Conservation (phyloP, 2,888 invertebrate species). For the Phortica magna region DNA sequence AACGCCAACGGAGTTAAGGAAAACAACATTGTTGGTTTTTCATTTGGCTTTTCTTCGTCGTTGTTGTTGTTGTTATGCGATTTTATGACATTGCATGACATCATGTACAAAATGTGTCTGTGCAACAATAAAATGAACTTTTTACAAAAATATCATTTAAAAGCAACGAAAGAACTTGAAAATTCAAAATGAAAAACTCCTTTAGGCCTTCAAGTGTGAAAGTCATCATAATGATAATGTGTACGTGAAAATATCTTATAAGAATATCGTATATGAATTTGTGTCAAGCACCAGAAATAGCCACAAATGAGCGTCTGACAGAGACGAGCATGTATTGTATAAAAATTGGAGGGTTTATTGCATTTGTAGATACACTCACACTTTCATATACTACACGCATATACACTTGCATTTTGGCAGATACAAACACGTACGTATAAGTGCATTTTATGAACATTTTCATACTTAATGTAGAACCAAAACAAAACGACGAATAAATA, state of each 20-base stretch:
- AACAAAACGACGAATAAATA: background rate
- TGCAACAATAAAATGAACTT: background rate
- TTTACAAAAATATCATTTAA: background rate
- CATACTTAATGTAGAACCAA: background rate
- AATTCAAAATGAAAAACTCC: no score
- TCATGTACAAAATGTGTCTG: background rate
- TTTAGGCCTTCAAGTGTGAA: background rate
- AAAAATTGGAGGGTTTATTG: background rate
- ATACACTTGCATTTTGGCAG: background rate
- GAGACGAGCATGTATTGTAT: no score
- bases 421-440: no score
- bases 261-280: background rate
- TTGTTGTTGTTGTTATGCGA: background rate
- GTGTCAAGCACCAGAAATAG: slow-evolving; percentile 22
- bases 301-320: background rate
- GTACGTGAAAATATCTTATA: background rate
- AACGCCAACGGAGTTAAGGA: background rate
- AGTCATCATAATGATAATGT: background rate
- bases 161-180: no score
- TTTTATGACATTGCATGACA: background rate
- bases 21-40: background rate
- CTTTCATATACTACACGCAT: no score
- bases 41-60: background rate
- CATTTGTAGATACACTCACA: no score
- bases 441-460: background rate